These are phyloP conservation scores for Bergia puertoricense DNA, from an alignment of 92 coral and sea anemone species.

Conservation along the genomic window DNA sequence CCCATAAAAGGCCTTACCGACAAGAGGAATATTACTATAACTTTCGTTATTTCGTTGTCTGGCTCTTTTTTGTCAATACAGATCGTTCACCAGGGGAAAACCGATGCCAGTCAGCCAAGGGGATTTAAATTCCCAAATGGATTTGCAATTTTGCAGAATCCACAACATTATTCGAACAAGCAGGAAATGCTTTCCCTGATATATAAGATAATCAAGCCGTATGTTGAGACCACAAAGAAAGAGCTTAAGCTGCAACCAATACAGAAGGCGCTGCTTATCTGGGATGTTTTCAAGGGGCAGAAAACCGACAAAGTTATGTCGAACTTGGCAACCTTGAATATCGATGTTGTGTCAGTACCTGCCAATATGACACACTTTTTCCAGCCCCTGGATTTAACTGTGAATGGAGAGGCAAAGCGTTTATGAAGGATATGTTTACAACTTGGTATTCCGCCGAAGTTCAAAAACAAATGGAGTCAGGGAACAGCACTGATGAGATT, in stretches of 20 bases:
- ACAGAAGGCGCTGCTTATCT: conserved; percentile 56
- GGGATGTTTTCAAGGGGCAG: conserved; percentile 64
- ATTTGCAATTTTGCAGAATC: conserved; percentile 54
- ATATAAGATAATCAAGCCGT: conserved; percentile 53
- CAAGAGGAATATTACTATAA: conserved; percentile 56
- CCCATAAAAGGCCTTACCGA: conserved; percentile 54
- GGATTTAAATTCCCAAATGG: conserved; percentile 58
- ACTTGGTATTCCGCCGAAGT: conserved; percentile 31
- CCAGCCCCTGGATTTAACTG: conserved; percentile 6
- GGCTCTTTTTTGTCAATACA: conserved; percentile 60
- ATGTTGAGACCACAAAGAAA: conserved; percentile 44
- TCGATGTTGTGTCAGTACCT: conserved; percentile 53
- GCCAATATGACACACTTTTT: conserved; percentile 55
- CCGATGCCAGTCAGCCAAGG: conserved; percentile 58
- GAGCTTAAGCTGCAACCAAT: conserved; percentile 51
- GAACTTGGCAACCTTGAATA: conserved; percentile 52
- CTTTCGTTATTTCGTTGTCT: conserved; percentile 50
- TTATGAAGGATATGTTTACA: conserved; percentile 15
- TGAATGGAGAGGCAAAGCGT: conserved; percentile 12
- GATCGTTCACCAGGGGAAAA: conserved; percentile 62
- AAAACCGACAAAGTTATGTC: conserved; percentile 58
- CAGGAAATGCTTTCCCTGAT: conserved; percentile 52
- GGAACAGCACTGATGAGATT: background rate
- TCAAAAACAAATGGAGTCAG: conserved; percentile 15
- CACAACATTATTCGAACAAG: conserved; percentile 52